Percentiles rank a stretch among this genome's conserved stretches.
phyloP scores from a whole-genome alignment of 2,113 vertebrate genomes.

The Mustela nigripes region DNA sequence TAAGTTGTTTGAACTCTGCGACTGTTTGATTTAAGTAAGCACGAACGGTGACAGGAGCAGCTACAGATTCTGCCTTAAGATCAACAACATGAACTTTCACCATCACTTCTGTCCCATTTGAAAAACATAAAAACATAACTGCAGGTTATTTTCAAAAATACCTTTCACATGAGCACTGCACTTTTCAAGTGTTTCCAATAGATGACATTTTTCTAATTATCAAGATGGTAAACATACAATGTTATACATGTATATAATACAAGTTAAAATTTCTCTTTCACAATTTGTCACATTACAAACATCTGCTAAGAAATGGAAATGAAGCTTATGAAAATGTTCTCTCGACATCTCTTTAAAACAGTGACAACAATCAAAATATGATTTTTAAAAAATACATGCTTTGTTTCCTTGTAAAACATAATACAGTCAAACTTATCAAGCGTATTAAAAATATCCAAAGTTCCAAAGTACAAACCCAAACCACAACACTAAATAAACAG shows the following conservation, averaged over 20 bases:
- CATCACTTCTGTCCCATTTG: conserved; percentile 95
- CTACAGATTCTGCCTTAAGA: conserved; percentile 94
- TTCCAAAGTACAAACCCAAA: conserved; percentile 37
- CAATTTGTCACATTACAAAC: background rate
- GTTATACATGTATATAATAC: background rate
- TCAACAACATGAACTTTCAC: conserved; percentile 98
- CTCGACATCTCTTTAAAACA: background rate
- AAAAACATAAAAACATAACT: conserved; percentile 53
- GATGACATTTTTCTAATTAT: background rate
- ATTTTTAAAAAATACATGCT: conserved; percentile 49
- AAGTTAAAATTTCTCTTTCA: conserved; percentile 15
- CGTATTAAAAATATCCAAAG: conserved; percentile 12
- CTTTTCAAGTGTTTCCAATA: conserved; percentile 54
- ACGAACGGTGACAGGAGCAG: conserved; percentile 94
- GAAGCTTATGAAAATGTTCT: background rate
- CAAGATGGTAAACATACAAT: background rate
- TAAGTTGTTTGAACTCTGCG: conserved; percentile 97
- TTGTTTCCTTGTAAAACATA: conserved; percentile 59
- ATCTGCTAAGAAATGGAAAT: conserved; percentile 4
- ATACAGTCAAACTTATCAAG: background rate
- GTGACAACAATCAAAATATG: background rate
- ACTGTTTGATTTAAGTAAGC: conserved; percentile 98
- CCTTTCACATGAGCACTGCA: background rate
- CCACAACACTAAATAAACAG: background rate
- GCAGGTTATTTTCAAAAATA: conserved; percentile 66